Evolutionary conservation across 2,888 invertebrate genomes (phyloP).

Genomic region (Nymphalis polychloros): DNA sequence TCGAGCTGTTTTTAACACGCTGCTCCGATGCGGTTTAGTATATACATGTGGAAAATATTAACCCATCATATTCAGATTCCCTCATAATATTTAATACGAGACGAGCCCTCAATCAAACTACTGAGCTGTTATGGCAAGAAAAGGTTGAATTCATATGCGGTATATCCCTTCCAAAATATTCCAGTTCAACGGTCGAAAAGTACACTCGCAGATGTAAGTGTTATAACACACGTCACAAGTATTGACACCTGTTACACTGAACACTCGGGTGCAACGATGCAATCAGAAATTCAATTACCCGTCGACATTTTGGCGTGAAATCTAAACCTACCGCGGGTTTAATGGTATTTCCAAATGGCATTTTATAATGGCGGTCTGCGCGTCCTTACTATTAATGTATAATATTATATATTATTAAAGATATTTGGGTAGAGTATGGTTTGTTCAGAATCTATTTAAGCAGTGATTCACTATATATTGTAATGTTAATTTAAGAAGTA

Average conservation of each 20-base stretch:
- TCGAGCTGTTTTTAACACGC: no score
- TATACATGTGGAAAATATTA: no score
- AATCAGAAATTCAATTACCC: slow-evolving; percentile 74
- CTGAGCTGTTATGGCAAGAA: no score
- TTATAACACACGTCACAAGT: slow-evolving; percentile 37
- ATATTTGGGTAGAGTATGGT: no score
- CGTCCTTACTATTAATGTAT: not conserved
- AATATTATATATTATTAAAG: no score
- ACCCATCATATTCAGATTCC: no score
- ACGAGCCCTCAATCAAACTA: no score
- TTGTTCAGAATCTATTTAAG: no score
- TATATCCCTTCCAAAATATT: not conserved
- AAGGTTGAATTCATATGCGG: not conserved
- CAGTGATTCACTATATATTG: no score
- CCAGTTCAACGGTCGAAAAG: not conserved
- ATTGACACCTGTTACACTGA: slow-evolving; percentile 66
- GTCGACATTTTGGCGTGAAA: slow-evolving; percentile 53
- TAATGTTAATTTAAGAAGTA: no score
- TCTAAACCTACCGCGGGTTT: slow-evolving; percentile 45
- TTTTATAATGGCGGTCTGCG: slow-evolving; percentile 47
- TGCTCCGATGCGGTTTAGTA: no score
- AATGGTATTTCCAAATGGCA: slow-evolving; percentile 61
- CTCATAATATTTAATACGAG: no score
- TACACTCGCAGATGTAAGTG: slow-evolving; percentile 12
- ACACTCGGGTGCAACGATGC: slow-evolving; percentile 52